A percentile compares a stretch with the other conserved stretches of the same genome.
phyloP scores from a whole-genome alignment of 2,797 vertebrate species.

The Hyperoplus lanceolatus region DNA sequence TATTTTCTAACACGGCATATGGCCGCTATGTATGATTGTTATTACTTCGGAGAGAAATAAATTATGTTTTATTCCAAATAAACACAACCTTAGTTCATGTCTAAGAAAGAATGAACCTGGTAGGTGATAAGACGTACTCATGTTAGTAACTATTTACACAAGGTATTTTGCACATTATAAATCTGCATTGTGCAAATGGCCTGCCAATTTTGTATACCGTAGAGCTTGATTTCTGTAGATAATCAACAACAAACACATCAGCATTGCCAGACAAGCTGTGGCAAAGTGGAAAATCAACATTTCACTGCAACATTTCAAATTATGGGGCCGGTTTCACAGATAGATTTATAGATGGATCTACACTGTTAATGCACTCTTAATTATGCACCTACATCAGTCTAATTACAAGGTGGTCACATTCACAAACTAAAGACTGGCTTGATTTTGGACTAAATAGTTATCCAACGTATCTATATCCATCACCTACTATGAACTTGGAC shows the following conservation, averaged over 20 bases:
- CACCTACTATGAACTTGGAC: background rate
- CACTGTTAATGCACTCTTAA: background rate
- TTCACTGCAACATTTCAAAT: background rate
- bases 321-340: background rate
- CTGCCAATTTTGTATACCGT: background rate
- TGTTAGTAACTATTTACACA: background rate
- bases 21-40: conserved; percentile 4
- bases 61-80: too few relatives aligned
- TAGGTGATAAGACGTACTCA: background rate
- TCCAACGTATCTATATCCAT: background rate
- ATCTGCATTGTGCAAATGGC: background rate
- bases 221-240: background rate
- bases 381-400: background rate
- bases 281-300: background rate
- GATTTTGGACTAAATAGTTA: background rate
- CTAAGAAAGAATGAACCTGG: background rate
- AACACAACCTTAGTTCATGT: background rate
- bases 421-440: background rate
- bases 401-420: background rate
- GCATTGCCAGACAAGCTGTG: background rate
- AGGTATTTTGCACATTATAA: background rate
- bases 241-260: background rate
- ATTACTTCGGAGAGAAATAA: conserved; percentile 3
- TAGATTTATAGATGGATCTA: background rate
- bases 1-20: conserved; percentile 48